These are phyloP conservation scores for Eleutherodactylus coqui DNA, from an alignment of 2,797 vertebrate species.

Conservation along the genomic window DNA sequence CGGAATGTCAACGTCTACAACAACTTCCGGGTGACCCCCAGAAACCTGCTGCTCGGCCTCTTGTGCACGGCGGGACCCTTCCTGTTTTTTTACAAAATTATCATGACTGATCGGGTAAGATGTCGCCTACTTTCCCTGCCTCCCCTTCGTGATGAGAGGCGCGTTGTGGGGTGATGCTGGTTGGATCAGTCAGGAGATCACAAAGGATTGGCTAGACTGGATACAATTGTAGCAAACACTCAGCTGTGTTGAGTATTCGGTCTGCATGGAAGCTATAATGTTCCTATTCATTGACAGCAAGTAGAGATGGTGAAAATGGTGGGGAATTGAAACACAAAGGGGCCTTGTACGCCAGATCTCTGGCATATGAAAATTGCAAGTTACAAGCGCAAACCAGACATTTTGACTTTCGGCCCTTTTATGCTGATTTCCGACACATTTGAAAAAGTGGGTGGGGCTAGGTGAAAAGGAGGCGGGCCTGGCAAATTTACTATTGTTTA, in stretches of 20 bases:
- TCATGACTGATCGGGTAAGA: conserved; percentile 86
- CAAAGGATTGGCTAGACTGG: neutral
- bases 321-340: too few species aligned
- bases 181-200: neutral
- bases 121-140: neutral
- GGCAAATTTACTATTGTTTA: too few species aligned
- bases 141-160: neutral
- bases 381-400: too few species aligned
- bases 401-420: too few species aligned
- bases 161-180: neutral
- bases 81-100: conserved; percentile 72
- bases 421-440: too few species aligned
- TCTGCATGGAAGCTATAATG: neutral
- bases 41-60: conserved; percentile 81
- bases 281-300: neutral
- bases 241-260: neutral
- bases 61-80: conserved; percentile 78
- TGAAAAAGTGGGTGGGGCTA: too few species aligned
- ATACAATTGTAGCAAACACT: neutral
- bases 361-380: too few species aligned
- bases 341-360: too few species aligned
- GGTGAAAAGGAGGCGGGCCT: too few species aligned
- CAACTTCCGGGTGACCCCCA: conserved; percentile 80
- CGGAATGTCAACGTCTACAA: conserved; percentile 77
- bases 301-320: neutral